phyloP scores from a whole-genome alignment of 2,113 vertebrate genomes.

The Xenus cinereus region DNA sequence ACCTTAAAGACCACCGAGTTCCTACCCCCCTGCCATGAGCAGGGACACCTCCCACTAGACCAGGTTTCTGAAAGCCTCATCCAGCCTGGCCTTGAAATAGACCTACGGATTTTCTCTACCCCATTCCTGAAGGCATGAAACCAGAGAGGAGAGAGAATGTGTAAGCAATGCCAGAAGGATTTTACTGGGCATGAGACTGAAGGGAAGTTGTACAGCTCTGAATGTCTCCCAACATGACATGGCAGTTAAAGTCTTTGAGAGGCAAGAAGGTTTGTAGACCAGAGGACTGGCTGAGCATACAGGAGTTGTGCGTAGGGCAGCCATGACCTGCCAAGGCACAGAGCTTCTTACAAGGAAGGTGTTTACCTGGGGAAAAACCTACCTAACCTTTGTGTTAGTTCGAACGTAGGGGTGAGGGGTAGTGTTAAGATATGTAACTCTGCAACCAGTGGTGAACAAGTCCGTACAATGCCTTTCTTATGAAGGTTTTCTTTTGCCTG shows the following conservation, averaged over 20 bases:
- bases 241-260: not conserved
- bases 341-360: not conserved
- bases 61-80: no score
- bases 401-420: not conserved
- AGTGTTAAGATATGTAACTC: not conserved
- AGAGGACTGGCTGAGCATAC: not conserved
- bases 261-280: not conserved
- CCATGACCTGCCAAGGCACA: not conserved
- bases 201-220: not conserved
- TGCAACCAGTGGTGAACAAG: not conserved
- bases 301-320: not conserved
- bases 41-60: no score
- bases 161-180: not conserved
- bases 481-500: not conserved
- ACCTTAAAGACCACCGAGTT: no score
- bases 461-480: not conserved
- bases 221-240: not conserved
- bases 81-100: not conserved
- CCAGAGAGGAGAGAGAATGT: not conserved
- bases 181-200: not conserved
- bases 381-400: not conserved
- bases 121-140: not conserved
- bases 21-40: no score
- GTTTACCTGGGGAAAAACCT: not conserved
- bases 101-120: not conserved